A percentile compares a stretch with the other conserved stretches of the same genome.
These are phyloP conservation scores for Neomonachus schauinslandi DNA, from an alignment of 2,113 vertebrate genomes.

Conservation along the genomic window DNA sequence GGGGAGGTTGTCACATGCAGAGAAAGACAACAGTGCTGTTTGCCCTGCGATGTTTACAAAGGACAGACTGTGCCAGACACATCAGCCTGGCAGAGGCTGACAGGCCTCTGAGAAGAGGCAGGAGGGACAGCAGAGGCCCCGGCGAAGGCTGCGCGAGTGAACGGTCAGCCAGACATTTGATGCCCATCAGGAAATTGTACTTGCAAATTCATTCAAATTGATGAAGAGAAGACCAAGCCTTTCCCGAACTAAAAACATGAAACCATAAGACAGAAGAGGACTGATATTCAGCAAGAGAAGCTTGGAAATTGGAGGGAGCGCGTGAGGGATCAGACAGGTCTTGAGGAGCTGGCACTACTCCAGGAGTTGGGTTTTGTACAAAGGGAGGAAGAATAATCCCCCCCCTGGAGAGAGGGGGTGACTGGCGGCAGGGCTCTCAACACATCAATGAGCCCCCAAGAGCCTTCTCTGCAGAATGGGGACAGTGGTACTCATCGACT, in stretches of 20 bases:
- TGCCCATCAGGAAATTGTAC: conserved; percentile 32
- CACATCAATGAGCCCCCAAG: background rate
- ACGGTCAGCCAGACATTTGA: background rate
- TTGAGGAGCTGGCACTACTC: background rate
- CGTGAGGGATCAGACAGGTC: background rate
- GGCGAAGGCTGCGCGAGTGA: background rate
- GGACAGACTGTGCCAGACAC: conserved; percentile 24
- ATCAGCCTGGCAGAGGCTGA: background rate
- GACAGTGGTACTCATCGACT: background rate
- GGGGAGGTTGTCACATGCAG: conserved; percentile 27
- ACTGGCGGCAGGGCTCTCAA: background rate
- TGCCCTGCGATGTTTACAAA: conserved; percentile 60
- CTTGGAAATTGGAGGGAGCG: background rate
- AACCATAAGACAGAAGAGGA: background rate
- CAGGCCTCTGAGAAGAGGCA: background rate
- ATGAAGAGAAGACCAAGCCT: background rate
- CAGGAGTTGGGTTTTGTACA: background rate
- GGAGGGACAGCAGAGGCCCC: background rate
- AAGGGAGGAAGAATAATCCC: background rate
- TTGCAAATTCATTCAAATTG: conserved; percentile 72
- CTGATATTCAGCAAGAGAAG: background rate
- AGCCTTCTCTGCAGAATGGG: background rate
- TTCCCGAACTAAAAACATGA: conserved; percentile 2
- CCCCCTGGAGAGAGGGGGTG: background rate
- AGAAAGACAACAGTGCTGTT: conserved; percentile 55